Evolutionary conservation across 2,888 invertebrate species (phyloP), one percentile per base, ranked within the genome.

Genomic region (Nomada fabriciana): DNA sequence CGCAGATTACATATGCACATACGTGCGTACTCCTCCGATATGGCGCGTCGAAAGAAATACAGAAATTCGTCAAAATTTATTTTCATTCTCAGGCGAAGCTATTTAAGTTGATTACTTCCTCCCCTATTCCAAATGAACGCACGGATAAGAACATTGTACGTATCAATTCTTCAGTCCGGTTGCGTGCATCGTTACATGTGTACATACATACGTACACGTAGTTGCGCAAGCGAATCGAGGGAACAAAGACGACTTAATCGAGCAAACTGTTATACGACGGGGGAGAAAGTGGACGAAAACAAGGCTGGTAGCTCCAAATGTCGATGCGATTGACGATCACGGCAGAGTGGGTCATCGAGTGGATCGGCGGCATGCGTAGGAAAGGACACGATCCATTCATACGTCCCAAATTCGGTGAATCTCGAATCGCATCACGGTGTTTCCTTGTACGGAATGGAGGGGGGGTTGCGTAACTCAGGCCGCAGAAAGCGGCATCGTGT

Each of bases 381-480:
- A 68, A 65, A 67, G 64, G 81, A 68, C 81, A 60, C 70, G 75
- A 76, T 50, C 65, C 76, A 84, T 84, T 76, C 53, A 74, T 72
- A 69, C 76, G 60, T 82, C 50, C 86, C 86, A 86, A 86, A 86
- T 86, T 86, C 77, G 86, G 84, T 36, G 67, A 74, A 67, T 60
- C 72, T 50, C 29, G 42, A 23, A 55, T 74, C 64, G 63, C 74
- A 57, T 63, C 64, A 23, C 71, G 80, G 15, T 65, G 61, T 77
- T 74, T 63, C 74, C 85, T 70, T 83, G 11, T 85, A 86, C 25
- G 85, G 86, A 42, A 53, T 11, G 50, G 25, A 0, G 13, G 25
- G 5, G n/a, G 11, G n/a, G 67, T 86, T 85, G 83, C 72, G 72
- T 72, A 86, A 86, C 36, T 43, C 79, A 11, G 11, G 53, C n/a